Evolutionary conservation across 1,140 invertebrate genomes (phyloP), one percentile per base, ranked within the genome.

Genomic region (Onthophagus taurus): DNA sequence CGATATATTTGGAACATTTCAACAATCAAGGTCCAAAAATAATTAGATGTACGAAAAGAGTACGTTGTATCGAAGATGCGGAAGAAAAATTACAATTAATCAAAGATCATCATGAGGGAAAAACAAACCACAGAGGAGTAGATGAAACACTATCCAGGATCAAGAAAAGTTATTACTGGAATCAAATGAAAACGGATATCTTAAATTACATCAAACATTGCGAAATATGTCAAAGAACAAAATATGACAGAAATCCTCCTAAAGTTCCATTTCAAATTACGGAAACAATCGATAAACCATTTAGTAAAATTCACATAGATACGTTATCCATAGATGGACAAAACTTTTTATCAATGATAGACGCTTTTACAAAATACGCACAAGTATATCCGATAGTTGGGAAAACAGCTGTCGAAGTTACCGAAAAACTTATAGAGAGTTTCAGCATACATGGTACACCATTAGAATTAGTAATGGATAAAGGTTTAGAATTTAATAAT

Each of bases 401-500:
- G 13, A 37, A 42, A 42, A 42, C n/a, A 12, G 30, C 26, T 1
- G 18, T 42, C 12, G 18, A 42, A 31, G 31, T 20, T 12, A 17
- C 29, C 12, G 30, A 31, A 11, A 19, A 5, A 2, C n/a, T 42
- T 5, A 37, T 37, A 17, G 19, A 26, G 30, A 12, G 17, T 39
- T 48, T 34, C 29, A 43, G 31, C 21, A 31, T 41, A 18, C 50
- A 46, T 17, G 34, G 33, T 21, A 29, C 45, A 13, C 31, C 47
- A 12, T 9, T 31, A 11, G 47, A 46, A 18, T 31, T 51, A 17
- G 44, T 46, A 5, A 44, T 37, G n/a, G 50, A 54, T 31, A 20
- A 54, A 24, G 38, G 50, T 17, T 24, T 19, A 20, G 50, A 42
- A 38, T 50, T 47, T 38, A 42, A 39, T 33, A 49, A 50, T 44